A percentile compares a stretch with the other conserved stretches of the same genome.
Conservation (phyloP, 1,140 invertebrate species). For the Drosophila parvula region DNA sequence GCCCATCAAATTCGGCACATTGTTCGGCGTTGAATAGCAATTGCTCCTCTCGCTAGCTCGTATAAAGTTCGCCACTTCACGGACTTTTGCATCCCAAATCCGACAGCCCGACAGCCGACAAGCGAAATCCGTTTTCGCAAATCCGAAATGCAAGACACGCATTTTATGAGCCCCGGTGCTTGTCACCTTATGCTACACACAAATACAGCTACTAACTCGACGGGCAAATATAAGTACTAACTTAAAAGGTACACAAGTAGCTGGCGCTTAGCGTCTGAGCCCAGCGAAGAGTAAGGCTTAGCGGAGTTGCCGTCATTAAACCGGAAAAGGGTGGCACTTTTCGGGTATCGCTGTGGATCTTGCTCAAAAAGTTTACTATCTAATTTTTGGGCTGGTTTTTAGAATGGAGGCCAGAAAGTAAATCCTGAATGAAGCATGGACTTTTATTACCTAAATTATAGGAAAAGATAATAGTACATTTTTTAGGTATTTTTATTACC, state of each 20-base stretch:
- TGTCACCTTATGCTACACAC: slow-evolving; percentile 29
- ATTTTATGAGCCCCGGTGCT: slow-evolving; percentile 39
- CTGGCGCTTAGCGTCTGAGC: slow-evolving; percentile 27
- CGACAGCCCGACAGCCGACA: slow-evolving; percentile 1
- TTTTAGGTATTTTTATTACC: neutral
- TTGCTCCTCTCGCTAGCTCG: slow-evolving; percentile 14
- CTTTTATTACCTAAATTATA: neutral
- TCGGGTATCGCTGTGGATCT: neutral
- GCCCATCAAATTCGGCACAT: slow-evolving; percentile 64
- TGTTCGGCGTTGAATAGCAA: slow-evolving; percentile 50
- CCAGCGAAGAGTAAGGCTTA: neutral
- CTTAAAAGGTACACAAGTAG: slow-evolving; percentile 13
- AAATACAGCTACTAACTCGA: slow-evolving; percentile 15
- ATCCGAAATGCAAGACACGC: slow-evolving; percentile 37
- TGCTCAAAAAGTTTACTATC: neutral
- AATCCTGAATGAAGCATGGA: no score
- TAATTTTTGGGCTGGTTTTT: neutral
- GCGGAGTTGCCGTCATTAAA: slow-evolving; percentile 11
- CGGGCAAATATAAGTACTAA: slow-evolving; percentile 11
- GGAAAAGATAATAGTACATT: no score
- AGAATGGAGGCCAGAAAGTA: no score
- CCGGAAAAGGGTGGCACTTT: slow-evolving; percentile 2
- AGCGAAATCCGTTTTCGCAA: neutral
- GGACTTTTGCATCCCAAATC: slow-evolving; percentile 29
- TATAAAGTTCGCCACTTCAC: slow-evolving; percentile 20